phyloP scores from a whole-genome alignment of 92 coral and sea anemone species.

The Epizoanthus scotinus region DNA sequence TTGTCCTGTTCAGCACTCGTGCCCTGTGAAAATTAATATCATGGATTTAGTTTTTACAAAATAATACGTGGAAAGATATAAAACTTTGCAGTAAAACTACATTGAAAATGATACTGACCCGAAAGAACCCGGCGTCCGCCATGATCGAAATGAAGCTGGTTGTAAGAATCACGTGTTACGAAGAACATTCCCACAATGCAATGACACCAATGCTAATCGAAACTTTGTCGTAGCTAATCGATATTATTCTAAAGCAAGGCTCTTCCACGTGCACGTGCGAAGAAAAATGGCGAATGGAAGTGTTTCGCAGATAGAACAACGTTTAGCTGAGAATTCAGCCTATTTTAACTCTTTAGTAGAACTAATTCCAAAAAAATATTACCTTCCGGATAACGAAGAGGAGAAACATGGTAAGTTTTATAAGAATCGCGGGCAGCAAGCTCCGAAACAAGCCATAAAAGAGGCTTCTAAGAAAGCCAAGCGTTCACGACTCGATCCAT shows the following conservation, averaged over 20 bases:
- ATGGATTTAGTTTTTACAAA: not conserved
- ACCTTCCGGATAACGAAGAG: conserved; percentile 80
- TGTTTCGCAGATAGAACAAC: conserved; percentile 51
- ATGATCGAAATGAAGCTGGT: conserved; percentile 47
- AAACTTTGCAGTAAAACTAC: not conserved
- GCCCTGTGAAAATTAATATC: conserved; percentile 59
- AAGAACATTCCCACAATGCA: conserved; percentile 54
- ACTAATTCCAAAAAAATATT: conserved; percentile 80
- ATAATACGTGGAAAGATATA: not conserved
- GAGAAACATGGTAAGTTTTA: conserved; percentile 72
- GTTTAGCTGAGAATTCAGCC: conserved; percentile 82
- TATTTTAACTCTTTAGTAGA: conserved; percentile 90
- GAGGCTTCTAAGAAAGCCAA: conserved; percentile 92
- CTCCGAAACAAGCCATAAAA: conserved; percentile 91
- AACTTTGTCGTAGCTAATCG: conserved; percentile 44
- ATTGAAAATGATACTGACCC: conserved; percentile 63
- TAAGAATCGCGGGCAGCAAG: conserved; percentile 76
- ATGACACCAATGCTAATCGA: conserved; percentile 33
- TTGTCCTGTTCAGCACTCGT: conserved; percentile 99
- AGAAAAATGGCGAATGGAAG: conserved; percentile 88
- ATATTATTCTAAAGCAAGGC: not conserved
- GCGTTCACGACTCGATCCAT: conserved; percentile 86
- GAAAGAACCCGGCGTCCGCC: conserved; percentile 99
- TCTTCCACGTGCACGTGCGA: not conserved
- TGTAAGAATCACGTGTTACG: conserved; percentile 50